Conservation (phyloP, 2,113 vertebrate genomes). For the Ellobius talpinus region DNA sequence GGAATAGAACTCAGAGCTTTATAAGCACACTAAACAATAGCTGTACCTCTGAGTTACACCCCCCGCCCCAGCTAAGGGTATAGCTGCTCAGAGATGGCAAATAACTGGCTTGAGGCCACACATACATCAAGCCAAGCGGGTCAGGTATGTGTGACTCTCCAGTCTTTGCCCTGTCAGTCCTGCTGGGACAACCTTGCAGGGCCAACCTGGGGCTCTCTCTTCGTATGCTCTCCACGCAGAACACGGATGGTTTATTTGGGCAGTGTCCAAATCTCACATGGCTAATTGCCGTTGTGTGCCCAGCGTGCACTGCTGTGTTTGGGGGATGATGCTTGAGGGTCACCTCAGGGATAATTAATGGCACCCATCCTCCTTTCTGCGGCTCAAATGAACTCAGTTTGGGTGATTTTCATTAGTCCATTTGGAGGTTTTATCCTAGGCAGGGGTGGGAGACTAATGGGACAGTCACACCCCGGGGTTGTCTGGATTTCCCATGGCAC, state of each 20-base stretch:
- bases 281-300: conserved; percentile 35
- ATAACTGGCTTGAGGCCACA: not conserved
- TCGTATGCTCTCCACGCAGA: not conserved
- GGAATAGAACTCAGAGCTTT: not conserved
- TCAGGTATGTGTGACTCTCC: not conserved
- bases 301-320: not conserved
- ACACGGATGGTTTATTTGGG: conserved; percentile 50
- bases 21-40: not conserved
- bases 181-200: not conserved
- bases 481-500: not conserved
- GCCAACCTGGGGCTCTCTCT: not conserved
- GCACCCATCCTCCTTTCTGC: conserved; percentile 40
- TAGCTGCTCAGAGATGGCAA: not conserved
- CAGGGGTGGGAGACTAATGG: conserved; percentile 27
- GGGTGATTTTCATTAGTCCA: conserved; percentile 57
- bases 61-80: not conserved
- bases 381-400: conserved; percentile 69
- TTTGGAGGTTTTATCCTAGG: conserved; percentile 53
- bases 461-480: not conserved
- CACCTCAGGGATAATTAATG: conserved; percentile 47
- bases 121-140: not conserved
- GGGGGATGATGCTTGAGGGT: conserved; percentile 43
- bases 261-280: not conserved
- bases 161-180: not conserved
- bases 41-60: not conserved